phyloP scores from a whole-genome alignment of 2,888 invertebrate genomes.

The Agrochola litura region DNA sequence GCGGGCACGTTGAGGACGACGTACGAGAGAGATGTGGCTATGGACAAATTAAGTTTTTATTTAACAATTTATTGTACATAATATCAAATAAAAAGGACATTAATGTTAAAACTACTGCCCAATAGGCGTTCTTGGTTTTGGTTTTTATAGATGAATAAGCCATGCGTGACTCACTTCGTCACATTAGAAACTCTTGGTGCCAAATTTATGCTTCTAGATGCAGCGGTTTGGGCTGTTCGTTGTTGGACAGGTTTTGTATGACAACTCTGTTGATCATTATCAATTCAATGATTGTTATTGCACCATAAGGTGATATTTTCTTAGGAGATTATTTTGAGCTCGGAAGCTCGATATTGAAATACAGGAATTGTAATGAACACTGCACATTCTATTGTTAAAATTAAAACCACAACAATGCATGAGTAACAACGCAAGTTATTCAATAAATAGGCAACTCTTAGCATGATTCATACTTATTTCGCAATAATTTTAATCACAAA shows the following conservation, averaged over 20 bases:
- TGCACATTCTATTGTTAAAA: neutral
- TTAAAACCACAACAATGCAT: neutral
- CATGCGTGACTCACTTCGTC: too few relatives aligned
- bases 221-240: too few relatives aligned
- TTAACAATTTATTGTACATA: too few relatives aligned
- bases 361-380: neutral
- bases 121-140: too few relatives aligned
- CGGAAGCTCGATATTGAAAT: neutral
- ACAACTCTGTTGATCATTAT: neutral
- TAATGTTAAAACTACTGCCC: too few relatives aligned
- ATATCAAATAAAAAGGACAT: too few relatives aligned
- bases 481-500: constrained; percentile 22
- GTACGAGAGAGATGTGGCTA: constrained; percentile 73
- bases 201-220: too few relatives aligned
- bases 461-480: constrained; percentile 39
- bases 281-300: neutral
- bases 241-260: too few relatives aligned
- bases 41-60: constrained; percentile 27
- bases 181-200: too few relatives aligned
- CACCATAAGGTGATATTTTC: too few relatives aligned
- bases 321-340: neutral
- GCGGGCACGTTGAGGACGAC: constrained; percentile 80
- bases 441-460: neutral
- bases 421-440: neutral
- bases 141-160: too few relatives aligned